A percentile compares a stretch with the other conserved stretches of the same genome.
phyloP scores from a whole-genome alignment of 2,113 vertebrate species.

The Chloropsis cyanopogon region DNA sequence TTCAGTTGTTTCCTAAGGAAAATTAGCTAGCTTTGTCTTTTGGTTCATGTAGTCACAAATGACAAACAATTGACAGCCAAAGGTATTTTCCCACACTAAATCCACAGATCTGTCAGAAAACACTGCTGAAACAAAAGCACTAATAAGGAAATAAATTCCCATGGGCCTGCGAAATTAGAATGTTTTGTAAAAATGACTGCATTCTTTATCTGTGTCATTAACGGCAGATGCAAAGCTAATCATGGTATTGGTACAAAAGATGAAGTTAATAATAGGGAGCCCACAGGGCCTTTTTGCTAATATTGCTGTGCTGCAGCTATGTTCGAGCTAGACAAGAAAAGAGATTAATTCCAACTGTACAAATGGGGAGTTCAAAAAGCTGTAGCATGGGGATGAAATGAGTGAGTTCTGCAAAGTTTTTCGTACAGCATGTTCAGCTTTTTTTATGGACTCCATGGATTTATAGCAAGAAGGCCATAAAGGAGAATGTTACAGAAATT shows the following conservation, averaged over 20 bases:
- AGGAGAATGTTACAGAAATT: not conserved
- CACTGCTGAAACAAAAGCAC: not conserved
- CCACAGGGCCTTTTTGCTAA: not conserved
- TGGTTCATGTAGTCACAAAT: not conserved
- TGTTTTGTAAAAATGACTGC: not conserved
- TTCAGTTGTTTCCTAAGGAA: conserved; percentile 26
- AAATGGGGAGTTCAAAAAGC: not conserved
- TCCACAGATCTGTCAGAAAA: not conserved
- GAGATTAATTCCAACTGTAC: not conserved
- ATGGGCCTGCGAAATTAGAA: not conserved
- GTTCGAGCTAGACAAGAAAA: not conserved
- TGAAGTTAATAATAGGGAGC: not conserved
- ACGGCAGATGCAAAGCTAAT: conserved; percentile 32
- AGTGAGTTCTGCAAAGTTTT: not conserved
- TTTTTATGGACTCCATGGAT: not conserved
- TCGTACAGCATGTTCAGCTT: not conserved
- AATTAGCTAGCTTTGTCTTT: conserved; percentile 49
- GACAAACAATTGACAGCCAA: conserved; percentile 36
- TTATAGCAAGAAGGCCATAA: not conserved
- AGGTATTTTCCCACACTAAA: conserved; percentile 7
- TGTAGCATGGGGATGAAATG: not conserved
- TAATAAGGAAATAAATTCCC: not conserved
- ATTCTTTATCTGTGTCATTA: not conserved
- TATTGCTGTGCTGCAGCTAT: not conserved
- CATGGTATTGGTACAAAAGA: not conserved